phyloP scores from a whole-genome alignment of 2,797 vertebrate genomes.

The Halcyon smyrnensis region DNA sequence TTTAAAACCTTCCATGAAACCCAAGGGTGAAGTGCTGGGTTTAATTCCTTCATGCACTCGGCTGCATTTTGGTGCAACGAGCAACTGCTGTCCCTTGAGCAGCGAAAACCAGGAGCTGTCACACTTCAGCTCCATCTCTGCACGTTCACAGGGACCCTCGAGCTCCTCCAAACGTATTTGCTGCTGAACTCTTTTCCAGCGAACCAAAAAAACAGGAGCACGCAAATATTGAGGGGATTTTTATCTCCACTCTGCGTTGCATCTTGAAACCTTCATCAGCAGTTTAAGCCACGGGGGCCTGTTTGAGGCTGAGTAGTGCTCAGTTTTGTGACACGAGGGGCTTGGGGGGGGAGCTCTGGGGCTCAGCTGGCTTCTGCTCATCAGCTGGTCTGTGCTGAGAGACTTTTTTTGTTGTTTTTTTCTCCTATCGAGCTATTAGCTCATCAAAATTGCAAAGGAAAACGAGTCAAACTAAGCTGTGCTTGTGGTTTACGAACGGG shows the following conservation, averaged over 20 bases:
- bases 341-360: not conserved
- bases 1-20: not conserved
- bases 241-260: not conserved
- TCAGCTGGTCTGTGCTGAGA: not conserved
- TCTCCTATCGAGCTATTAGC: not conserved
- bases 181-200: not conserved
- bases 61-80: not conserved
- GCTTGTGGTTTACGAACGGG: not conserved
- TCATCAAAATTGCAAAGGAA: not conserved
- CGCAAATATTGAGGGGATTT: not conserved
- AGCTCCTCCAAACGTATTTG: not conserved
- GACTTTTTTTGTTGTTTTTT: not conserved
- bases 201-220: not conserved
- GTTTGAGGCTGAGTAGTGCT: slow-evolving; percentile 3
- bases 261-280: not conserved
- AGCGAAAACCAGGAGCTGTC: not conserved
- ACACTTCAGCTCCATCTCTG: not conserved
- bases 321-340: not conserved
- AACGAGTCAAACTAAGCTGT: not conserved
- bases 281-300: not conserved
- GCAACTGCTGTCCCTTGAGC: not conserved
- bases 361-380: not conserved
- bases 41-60: not conserved
- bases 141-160: not conserved
- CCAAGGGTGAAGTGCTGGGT: not conserved